Evolutionary conservation across 2,888 invertebrate species (phyloP).

Genomic region (Microctonus aethiopoides): DNA sequence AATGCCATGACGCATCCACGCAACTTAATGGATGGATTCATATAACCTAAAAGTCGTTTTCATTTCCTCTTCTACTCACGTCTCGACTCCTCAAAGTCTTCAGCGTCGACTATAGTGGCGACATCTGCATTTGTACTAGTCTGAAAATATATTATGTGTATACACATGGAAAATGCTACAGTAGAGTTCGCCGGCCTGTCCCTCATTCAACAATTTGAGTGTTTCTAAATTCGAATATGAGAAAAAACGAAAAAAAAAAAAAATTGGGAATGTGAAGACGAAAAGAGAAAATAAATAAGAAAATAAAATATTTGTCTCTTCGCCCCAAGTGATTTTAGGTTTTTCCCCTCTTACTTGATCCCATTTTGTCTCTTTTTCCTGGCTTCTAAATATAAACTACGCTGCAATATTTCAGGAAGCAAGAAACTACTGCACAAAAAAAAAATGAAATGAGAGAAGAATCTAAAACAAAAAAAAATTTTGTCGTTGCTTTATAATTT

Average conservation of each 20-base stretch:
- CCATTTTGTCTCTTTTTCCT: constrained; percentile 33
- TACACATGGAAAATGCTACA: neutral
- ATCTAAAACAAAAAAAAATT: neutral
- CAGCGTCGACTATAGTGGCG: constrained; percentile 30
- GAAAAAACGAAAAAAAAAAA: neutral
- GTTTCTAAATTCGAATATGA: constrained; percentile 52
- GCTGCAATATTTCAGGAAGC: constrained; percentile 43
- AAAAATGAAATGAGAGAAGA: neutral
- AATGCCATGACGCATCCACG: constrained; percentile 3
- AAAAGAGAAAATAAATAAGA: constrained; percentile 17
- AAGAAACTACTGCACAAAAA: constrained; percentile 1
- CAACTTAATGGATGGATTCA: neutral
- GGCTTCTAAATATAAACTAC: constrained; percentile 42
- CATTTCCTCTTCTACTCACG: neutral
- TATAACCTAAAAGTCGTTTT: constrained; percentile 3
- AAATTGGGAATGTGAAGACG: neutral
- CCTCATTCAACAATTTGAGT: constrained; percentile 51
- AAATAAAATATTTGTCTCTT: constrained; percentile 18
- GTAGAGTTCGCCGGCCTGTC: constrained; percentile 11
- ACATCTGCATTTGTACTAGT: neutral
- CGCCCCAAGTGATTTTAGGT: neutral
- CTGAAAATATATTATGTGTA: constrained; percentile 1
- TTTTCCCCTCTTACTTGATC: neutral
- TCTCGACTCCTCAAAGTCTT: constrained; percentile 39
- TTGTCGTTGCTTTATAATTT: neutral